Base-by-base conservation (phyloP, 2,888 invertebrate species). In the Latheticus oryzae region DNA sequence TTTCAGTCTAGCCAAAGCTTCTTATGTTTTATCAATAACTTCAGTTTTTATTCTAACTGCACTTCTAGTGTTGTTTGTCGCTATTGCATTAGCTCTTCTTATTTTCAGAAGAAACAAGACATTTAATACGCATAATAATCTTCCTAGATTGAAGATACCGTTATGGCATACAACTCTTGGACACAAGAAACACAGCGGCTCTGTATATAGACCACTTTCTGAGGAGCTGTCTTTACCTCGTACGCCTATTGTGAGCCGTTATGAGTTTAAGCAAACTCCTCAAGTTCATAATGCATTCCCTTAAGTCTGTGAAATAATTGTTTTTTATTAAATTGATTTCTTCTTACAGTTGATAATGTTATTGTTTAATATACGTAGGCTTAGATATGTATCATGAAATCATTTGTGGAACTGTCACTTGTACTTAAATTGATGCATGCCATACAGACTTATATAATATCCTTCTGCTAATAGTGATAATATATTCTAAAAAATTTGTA, bases 191-290 rank as follows among this genome's bases (percentile, higher is more conserved):
- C 87, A 88, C 75, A 87, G 87, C 67, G 88, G 88, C 1, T 82
- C 90, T 57, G 88, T 91, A 11, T 91, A 91, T 78, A 88, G 89
- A 72, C 90, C 89, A 64, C 79, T 91, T 48, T 89, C 90, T 5
- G 91, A 91, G 76, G 91, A 91, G 66, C 84, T 90, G 64, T 82
- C 84, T 5, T 86, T 87, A 37, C 85, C 87, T 2, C 80, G 84
- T 71, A 85, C 87, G 69, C 89, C 90, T 38, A 89, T 86, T 58
- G 61, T 73, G 19, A 73, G 66, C 75, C 80, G 86, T 59, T 86
- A 82, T 78, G 85, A 86, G 76, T 87, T 74, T 33, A 58, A 64
- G 40, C 53, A 71, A 5, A 62, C 63, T 15, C 73, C 74, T 2
- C 64, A 66, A 47, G 73, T 73, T 9, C 73, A 73, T 58, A 42